Conservation (phyloP, 2,113 vertebrate species). For the Ceyx cyanopectus region DNA sequence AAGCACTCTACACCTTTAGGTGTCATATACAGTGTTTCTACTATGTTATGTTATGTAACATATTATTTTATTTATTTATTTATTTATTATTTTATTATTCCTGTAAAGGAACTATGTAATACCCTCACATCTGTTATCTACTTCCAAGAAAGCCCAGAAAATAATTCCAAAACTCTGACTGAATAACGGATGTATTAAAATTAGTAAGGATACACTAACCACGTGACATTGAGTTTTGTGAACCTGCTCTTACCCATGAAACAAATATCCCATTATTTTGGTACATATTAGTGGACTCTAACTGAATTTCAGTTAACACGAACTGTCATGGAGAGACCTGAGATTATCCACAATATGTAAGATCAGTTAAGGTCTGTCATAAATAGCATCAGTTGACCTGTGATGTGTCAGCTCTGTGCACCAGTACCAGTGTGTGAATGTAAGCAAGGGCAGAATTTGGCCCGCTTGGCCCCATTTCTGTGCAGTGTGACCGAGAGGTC, state of each 20-base stretch:
- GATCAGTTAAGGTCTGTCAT: conserved; percentile 22
- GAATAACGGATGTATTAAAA: background rate
- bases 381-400: conserved; percentile 34
- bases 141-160: background rate
- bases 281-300: background rate
- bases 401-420: conserved; percentile 3
- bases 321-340: background rate
- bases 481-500: background rate
- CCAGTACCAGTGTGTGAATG: background rate
- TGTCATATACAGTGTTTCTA: background rate
- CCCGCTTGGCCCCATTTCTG: background rate
- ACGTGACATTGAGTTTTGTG: background rate
- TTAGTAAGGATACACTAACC: background rate
- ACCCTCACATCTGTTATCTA: background rate
- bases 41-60: rapidly evolving
- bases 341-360: background rate
- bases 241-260: background rate
- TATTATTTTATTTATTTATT: no score
- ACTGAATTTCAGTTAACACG: background rate
- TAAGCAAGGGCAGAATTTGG: conserved; percentile 32
- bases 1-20: background rate
- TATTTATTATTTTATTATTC: no score
- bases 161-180: background rate
- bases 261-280: background rate
- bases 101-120: background rate